A percentile compares a stretch with the other conserved stretches of the same genome.
Evolutionary conservation across 2,888 invertebrate genomes (phyloP).

Genomic region (Epirrhoe tristata): DNA sequence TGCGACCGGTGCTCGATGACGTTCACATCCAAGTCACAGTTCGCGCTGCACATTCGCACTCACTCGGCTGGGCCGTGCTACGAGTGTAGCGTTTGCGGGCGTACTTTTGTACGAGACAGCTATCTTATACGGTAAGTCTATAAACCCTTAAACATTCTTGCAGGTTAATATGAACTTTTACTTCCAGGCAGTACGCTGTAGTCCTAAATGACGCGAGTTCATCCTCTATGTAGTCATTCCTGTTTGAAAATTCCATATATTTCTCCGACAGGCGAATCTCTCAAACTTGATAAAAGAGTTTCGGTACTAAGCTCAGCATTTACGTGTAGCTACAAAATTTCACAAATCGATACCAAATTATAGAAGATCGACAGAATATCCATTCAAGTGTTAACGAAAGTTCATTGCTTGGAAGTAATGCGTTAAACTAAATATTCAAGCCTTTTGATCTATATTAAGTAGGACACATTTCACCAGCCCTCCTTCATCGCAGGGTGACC

Average conservation of each 20-base stretch:
- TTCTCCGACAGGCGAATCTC: too few species aligned
- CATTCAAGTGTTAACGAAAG: constrained; percentile 18
- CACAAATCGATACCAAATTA: not conserved
- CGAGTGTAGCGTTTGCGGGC: constrained; percentile 90
- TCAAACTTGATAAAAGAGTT: too few species aligned
- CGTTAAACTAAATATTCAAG: not conserved
- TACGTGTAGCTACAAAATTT: not conserved
- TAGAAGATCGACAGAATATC: not conserved
- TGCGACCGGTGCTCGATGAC: constrained; percentile 90
- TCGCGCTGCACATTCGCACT: constrained; percentile 90
- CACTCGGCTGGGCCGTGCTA: constrained; percentile 89
- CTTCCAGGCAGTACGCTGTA: too few species aligned
- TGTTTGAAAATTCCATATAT: too few species aligned
- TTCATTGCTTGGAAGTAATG: constrained; percentile 25
- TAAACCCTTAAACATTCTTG: too few species aligned
- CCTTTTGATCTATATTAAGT: constrained; percentile 9
- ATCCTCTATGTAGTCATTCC: too few species aligned
- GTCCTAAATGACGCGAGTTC: too few species aligned
- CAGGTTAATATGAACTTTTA: too few species aligned
- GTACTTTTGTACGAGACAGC: constrained; percentile 91
- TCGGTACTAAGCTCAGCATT: not conserved
- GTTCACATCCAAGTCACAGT: constrained; percentile 90
- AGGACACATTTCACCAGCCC: not conserved
- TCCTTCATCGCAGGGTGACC: not conserved
- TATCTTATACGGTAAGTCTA: constrained; percentile 87